These are phyloP conservation scores for Phoenicopterus ruber DNA, from an alignment of 2,113 vertebrate species.

Conservation along the genomic window DNA sequence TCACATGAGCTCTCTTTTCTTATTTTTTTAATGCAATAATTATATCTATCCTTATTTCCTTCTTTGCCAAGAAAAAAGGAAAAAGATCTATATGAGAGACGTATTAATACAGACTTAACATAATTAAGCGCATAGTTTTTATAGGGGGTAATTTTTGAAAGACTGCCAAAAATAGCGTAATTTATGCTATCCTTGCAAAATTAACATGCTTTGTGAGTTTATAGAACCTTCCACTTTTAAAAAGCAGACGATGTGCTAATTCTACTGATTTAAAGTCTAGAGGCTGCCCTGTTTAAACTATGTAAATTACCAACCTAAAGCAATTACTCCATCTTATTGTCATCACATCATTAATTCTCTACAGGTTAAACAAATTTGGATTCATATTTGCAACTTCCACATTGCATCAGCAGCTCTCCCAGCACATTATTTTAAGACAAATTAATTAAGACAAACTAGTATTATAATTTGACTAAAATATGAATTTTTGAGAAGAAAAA, in stretches of 20 bases:
- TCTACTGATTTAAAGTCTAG: slow-evolving; percentile 21
- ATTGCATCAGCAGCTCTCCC: slow-evolving; percentile 24
- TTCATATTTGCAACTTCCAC: slow-evolving; percentile 37
- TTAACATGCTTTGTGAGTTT: not conserved
- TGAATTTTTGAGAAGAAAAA: not conserved
- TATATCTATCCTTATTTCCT: not conserved
- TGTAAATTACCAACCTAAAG: slow-evolving; percentile 39
- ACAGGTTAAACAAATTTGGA: slow-evolving; percentile 56
- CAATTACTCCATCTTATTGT: slow-evolving; percentile 54
- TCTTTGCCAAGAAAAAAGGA: not conserved
- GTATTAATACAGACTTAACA: not conserved
- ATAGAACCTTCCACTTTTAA: not conserved
- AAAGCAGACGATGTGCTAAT: slow-evolving; percentile 5
- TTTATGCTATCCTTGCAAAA: not conserved
- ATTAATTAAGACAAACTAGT: slow-evolving; percentile 29
- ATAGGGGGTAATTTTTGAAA: not conserved
- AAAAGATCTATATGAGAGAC: not conserved
- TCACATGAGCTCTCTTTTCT: accelerated
- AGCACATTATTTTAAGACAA: slow-evolving; percentile 25
- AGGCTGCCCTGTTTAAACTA: slow-evolving; percentile 22
- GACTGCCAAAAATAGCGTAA: not conserved
- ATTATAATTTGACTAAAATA: not conserved
- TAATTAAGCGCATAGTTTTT: not conserved
- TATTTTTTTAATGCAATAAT: not conserved
- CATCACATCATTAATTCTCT: slow-evolving; percentile 60